Evolutionary conservation across 2,797 vertebrate species (phyloP), one percentile per base, ranked within the genome.

Genomic region (Poecilia velifera): DNA sequence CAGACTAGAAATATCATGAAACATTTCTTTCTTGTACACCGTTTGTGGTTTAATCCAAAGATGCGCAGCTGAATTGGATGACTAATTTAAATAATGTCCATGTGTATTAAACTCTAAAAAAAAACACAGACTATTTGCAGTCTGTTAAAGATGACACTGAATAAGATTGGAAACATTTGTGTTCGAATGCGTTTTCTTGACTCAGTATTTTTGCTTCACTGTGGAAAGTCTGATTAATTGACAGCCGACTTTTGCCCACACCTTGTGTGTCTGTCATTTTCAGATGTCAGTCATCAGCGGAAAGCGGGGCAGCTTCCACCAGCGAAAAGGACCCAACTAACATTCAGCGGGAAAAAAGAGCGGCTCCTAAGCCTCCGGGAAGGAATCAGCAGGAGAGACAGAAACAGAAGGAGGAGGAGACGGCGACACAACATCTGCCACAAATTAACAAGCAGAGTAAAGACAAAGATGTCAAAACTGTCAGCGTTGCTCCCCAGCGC

Each of bases 331-430:
- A 90, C 20, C 45, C 36, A 5, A 43, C 64, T 70, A 36, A 53
- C 31, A 4, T 80, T 43, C 92, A 88, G 59, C 79, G 46, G 53
- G 92, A 93, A 73, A 94, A 90, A 72, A 88, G 89, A 10, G 82
- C 28, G 0, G 94, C 95, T 79, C 95, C 94, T 77, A 88, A 64
- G 76, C 93, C 94, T 71, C 94, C 95, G 12, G 82, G 83, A 88
- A 84, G 64, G 51, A 87, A 25, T 73, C 59, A 45, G 76, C 39
- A 78, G 3, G 79, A 76, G 74, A 75, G 68, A 10, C 73, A 1
- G 13, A 70, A 39, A 68, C 86, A 66, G 41, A 4, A 12, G 28
- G 88, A 89, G 72, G 72, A 64, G 72, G 81, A 86, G 3, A 78
- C 10, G 31, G 39, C 79, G 13, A 22, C 39, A 5, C 74, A 0